Conservation (phyloP, 1,140 invertebrate species). For the Eupeodes corollae region DNA sequence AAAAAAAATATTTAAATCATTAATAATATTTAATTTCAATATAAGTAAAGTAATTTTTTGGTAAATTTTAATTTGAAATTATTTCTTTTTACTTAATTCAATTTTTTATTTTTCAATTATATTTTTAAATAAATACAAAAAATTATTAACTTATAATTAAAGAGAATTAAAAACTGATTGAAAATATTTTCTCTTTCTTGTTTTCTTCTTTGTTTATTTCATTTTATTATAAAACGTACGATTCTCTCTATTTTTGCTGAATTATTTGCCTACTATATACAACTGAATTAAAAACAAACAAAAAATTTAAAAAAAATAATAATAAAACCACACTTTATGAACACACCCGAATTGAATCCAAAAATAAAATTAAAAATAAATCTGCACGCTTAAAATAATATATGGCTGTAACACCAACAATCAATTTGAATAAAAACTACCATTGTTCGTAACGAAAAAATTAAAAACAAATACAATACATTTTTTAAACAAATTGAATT, state of each 20-base stretch:
- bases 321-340: too few relatives aligned
- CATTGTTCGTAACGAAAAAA: neutral
- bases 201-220: constrained; percentile 1
- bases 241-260: neutral
- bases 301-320: too few relatives aligned
- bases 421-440: neutral
- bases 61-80: neutral
- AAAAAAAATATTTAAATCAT: too few relatives aligned
- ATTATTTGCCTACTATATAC: neutral
- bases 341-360: too few relatives aligned
- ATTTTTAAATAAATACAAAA: neutral
- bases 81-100: neutral
- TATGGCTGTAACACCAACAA: neutral
- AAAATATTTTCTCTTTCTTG: neutral
- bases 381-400: too few relatives aligned
- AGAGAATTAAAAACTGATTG: neutral
- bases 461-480: neutral
- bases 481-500: neutral
- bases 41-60: neutral
- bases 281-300: neutral
- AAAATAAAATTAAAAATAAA: too few relatives aligned
- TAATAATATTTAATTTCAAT: neutral
- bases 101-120: too few relatives aligned
- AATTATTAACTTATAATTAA: neutral
- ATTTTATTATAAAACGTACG: neutral